Evolutionary conservation across 2,797 vertebrate genomes (phyloP).

Genomic region (Parotocinclus haroldoi): DNA sequence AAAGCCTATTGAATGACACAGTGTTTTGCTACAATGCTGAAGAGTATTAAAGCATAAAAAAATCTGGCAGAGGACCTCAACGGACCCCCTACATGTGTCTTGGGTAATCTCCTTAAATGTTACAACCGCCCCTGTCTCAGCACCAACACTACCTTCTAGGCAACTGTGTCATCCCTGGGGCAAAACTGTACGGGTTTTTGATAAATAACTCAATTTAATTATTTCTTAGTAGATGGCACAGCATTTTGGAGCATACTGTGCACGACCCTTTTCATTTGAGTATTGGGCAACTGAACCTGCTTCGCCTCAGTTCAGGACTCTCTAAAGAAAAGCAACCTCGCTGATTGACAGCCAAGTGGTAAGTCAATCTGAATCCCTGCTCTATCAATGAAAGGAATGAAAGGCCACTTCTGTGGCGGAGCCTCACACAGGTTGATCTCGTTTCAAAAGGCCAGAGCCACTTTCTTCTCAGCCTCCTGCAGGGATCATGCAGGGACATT

Average conservation of each 20-base stretch:
- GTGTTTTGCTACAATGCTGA: too few species aligned
- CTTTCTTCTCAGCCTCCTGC: constrained; percentile 41
- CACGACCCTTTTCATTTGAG: neutral
- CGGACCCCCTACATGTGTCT: too few species aligned
- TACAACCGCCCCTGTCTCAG: too few species aligned
- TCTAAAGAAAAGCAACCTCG: neutral
- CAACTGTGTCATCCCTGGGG: too few species aligned
- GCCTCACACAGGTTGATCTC: constrained; percentile 36
- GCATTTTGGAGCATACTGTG: neutral
- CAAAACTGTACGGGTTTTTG: too few species aligned
- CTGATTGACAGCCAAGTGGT: constrained; percentile 7
- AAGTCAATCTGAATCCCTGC: constrained; percentile 11
- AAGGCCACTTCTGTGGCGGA: constrained; percentile 27
- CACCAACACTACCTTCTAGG: too few species aligned
- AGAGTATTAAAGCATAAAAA: too few species aligned
- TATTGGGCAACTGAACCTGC: neutral
- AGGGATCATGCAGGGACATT: constrained; percentile 41
- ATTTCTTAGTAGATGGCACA: neutral
- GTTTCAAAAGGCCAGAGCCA: constrained; percentile 44
- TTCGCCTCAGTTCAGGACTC: neutral
- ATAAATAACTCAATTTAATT: neutral
- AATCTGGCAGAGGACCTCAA: too few species aligned
- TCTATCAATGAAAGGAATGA: constrained; percentile 30
- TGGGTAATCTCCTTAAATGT: too few species aligned
- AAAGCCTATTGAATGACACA: too few species aligned